Evolutionary conservation across 2,797 vertebrate genomes (phyloP), one percentile per base, ranked within the genome.

Genomic region (Thamnophis elegans): DNA sequence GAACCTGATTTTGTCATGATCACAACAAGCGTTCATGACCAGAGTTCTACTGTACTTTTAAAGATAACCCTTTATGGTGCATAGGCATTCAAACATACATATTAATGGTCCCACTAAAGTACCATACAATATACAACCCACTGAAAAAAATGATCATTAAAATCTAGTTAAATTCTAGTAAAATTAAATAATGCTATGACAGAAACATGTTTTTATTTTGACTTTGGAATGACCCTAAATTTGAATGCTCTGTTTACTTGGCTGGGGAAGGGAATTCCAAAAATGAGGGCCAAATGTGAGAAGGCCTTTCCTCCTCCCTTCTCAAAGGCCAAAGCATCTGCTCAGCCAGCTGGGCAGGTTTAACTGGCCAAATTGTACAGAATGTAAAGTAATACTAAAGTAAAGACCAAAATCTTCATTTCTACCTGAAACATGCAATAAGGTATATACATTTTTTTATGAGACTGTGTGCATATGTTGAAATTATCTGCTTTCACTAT

Each of bases 381-480:
- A 59, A 78, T 5, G 32, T 22, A 36, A 36, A 36, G 32, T 36
- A 36, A 36, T 36, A 36, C 36, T 36, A 36, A 36, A 36, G 32
- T 12, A 91, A 51, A 73, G n/a, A 59, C 47, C 36, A 92, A 51
- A 3, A 58, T 73, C 73, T 73, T 58, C 12, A 88, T 22, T 58
- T 47, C 4, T 58, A 42, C 36, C 36, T 59, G 36, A 91, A 73
- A 51, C 16, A 73, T 73, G 20, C 10, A 32, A 11, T 22, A 59
- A 1, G 0, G 5, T 0, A 1, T 20, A 32, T 32, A n/a, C 20
- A 85, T 28, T 14, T 47, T 36, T 14, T 59, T 59, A 12, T 26
- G 54, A 28, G 56, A 20, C 32, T 55, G 12, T 32, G 32, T 42
- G 58, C 28, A n/a, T 6, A 22, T 32, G n/a, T 25, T 42, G 26